A percentile compares a stretch with the other conserved stretches of the same genome.
phyloP scores from a whole-genome alignment of 1,140 invertebrate genomes.

The Aphaenogaster floridana region DNA sequence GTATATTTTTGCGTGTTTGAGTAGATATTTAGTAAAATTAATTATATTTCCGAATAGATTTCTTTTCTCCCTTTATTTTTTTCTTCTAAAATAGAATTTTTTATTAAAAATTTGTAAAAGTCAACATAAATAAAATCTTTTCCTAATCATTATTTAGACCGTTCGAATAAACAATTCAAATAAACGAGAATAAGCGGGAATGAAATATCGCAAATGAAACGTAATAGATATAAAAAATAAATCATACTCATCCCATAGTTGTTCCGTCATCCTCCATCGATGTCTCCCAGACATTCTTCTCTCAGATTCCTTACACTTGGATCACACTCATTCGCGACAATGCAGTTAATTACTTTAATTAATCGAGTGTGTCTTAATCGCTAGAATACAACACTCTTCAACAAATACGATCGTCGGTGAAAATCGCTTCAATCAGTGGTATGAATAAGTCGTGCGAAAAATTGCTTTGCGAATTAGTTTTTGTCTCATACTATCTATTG shows the following conservation, averaged over 20 bases:
- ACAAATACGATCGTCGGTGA: not conserved
- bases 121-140: not conserved
- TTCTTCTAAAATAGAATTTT: not conserved
- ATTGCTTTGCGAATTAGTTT: not conserved
- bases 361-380: not conserved
- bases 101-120: not conserved
- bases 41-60: not conserved
- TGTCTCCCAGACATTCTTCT: not conserved
- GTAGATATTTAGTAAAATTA: too few relatives aligned
- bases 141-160: not conserved
- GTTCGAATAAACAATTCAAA: not conserved
- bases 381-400: not conserved
- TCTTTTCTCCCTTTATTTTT: not conserved
- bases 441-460: not conserved
- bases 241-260: not conserved
- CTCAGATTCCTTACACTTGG: not conserved
- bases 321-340: not conserved
- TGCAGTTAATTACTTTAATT: not conserved
- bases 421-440: not conserved
- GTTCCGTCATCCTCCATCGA: not conserved
- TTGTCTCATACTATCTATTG: not conserved
- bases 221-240: not conserved
- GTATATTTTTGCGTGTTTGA: too few relatives aligned
- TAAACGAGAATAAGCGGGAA: not conserved
- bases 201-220: not conserved